These are phyloP conservation scores for Lepisosteus osseus DNA, from an alignment of 2,113 vertebrate genomes.

Conservation along the genomic window DNA sequence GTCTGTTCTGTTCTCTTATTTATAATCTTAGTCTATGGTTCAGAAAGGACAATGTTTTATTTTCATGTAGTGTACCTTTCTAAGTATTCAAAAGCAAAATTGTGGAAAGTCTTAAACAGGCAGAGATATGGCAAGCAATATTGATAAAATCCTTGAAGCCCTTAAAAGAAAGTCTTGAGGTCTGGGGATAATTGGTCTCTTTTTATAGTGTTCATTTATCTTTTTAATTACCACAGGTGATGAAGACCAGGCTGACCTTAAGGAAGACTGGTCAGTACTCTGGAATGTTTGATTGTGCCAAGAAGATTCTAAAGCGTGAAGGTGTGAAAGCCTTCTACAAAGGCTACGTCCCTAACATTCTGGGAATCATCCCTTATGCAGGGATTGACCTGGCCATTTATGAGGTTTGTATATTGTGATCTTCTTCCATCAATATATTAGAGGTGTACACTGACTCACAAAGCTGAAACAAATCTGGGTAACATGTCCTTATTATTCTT, in stretches of 20 bases:
- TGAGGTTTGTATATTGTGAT: slow-evolving; percentile 71
- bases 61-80: too few relatives aligned
- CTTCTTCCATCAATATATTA: background rate
- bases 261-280: slow-evolving; percentile 88
- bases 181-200: too few relatives aligned
- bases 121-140: background rate
- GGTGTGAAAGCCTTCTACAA: slow-evolving; percentile 87
- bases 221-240: slow-evolving; percentile 65
- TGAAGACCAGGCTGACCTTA: slow-evolving; percentile 90
- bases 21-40: too few relatives aligned
- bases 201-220: background rate
- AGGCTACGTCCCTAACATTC: slow-evolving; percentile 87
- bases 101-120: background rate
- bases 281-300: slow-evolving; percentile 87
- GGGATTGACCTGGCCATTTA: slow-evolving; percentile 93
- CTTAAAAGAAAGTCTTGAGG: too few relatives aligned
- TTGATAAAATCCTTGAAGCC: background rate
- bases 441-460: background rate
- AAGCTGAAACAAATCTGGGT: too few relatives aligned
- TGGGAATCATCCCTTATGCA: slow-evolving; percentile 92
- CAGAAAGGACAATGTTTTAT: too few relatives aligned
- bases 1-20: too few relatives aligned
- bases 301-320: slow-evolving; percentile 83
- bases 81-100: too few relatives aligned
- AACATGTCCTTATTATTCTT: background rate